Percentiles rank a stretch among this genome's conserved stretches.
Evolutionary conservation across 2,888 invertebrate species (phyloP).

Genomic region (Epicampocera succincta): DNA sequence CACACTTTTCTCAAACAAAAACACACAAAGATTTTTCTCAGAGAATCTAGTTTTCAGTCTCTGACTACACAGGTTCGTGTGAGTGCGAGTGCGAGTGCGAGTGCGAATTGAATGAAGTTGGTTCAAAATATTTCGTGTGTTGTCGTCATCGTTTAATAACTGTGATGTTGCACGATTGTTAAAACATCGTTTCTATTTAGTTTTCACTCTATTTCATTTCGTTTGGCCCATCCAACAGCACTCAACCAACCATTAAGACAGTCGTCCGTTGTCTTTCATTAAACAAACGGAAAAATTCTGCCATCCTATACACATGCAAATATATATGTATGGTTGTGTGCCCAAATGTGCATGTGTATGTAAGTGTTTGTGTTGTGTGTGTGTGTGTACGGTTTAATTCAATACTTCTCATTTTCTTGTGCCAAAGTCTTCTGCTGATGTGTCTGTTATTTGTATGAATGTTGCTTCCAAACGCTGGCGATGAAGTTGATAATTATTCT

Average conservation of each 20-base stretch:
- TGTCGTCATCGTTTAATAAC: slow-evolving; percentile 60
- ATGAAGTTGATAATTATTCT: slow-evolving; percentile 19
- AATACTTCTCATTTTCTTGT: slow-evolving; percentile 34
- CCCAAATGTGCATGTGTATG: neutral
- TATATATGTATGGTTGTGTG: neutral
- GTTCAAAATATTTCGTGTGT: slow-evolving; percentile 51
- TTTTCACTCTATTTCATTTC: slow-evolving; percentile 45
- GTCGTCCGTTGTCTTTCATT: slow-evolving; percentile 52
- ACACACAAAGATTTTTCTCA: neutral
- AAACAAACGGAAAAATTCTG: neutral
- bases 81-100: no score
- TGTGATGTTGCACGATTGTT: slow-evolving; percentile 54
- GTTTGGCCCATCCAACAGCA: slow-evolving; percentile 30
- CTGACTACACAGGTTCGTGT: neutral
- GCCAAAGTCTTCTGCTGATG: slow-evolving; percentile 46
- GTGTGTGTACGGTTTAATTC: slow-evolving; percentile 43
- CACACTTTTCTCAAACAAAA: neutral
- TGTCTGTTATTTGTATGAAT: slow-evolving; percentile 11
- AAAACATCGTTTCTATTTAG: slow-evolving; percentile 50
- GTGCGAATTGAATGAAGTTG: no score
- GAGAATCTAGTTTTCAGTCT: slow-evolving; percentile 24
- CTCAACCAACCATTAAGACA: slow-evolving; percentile 45
- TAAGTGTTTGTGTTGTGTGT: neutral
- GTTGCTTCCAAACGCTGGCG: slow-evolving; percentile 2
- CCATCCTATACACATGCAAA: neutral